Conservation (phyloP, 2,113 vertebrate species). For the Oryzias javanicus region DNA sequence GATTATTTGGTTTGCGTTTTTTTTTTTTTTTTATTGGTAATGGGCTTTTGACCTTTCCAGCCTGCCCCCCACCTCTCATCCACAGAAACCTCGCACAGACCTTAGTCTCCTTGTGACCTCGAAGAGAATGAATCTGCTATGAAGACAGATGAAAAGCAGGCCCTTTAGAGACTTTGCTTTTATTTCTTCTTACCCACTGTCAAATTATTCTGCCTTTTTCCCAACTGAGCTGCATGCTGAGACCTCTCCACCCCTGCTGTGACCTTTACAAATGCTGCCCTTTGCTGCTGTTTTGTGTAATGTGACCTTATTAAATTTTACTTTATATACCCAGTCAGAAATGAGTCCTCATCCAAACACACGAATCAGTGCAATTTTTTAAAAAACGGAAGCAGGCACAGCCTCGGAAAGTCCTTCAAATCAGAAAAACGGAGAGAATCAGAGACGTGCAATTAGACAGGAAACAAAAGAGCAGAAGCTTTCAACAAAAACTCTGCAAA, state of each 20-base stretch:
- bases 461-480: conserved; percentile 43
- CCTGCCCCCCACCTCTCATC: no score
- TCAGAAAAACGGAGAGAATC: conserved; percentile 49
- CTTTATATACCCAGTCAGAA: conserved; percentile 70
- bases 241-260: conserved; percentile 54
- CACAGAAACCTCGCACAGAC: no score
- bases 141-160: no score
- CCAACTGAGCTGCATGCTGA: conserved; percentile 52
- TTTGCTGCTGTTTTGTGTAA: conserved; percentile 61
- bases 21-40: no score
- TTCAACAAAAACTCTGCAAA: conserved; percentile 50
- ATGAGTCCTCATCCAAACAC: conserved; percentile 68
- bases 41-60: no score
- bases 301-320: conserved; percentile 74
- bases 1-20: no score
- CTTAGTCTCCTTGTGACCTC: no score
- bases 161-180: conserved; percentile 36
- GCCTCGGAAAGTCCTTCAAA: conserved; percentile 24
- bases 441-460: conserved; percentile 2
- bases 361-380: conserved; percentile 60
- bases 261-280: conserved; percentile 66
- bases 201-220: conserved; percentile 50
- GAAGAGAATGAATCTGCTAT: no score
- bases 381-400: conserved; percentile 15
- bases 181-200: conserved; percentile 47